Evolutionary conservation across 2,888 invertebrate genomes (phyloP).

Genomic region (Scaeva pyrastri): DNA sequence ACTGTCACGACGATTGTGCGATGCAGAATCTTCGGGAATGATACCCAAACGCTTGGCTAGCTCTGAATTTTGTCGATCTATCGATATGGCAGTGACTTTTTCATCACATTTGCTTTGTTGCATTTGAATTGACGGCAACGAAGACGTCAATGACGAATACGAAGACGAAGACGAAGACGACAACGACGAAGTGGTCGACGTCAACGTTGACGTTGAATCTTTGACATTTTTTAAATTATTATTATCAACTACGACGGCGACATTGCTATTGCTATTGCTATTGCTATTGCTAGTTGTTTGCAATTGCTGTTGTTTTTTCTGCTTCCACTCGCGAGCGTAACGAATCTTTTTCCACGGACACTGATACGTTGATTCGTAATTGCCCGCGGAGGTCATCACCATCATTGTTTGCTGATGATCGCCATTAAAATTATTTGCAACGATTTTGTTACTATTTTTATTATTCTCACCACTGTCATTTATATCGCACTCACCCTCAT

Average conservation of each 20-base stretch:
- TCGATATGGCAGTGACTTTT: constrained; percentile 57
- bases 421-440: background rate
- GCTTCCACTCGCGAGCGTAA: constrained; percentile 83
- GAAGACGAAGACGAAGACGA: no score
- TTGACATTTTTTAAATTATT: constrained; percentile 40
- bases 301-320: constrained; percentile 80
- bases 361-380: constrained; percentile 80
- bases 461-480: constrained; percentile 76
- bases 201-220: constrained; percentile 40
- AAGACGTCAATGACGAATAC: no score
- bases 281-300: constrained; percentile 75
- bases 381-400: constrained; percentile 53
- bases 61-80: constrained; percentile 69
- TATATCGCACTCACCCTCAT: constrained; percentile 78
- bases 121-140: background rate
- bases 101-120: constrained; percentile 39
- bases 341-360: constrained; percentile 84
- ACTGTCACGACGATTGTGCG: constrained; percentile 82
- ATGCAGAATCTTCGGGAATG: constrained; percentile 59
- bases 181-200: no score
- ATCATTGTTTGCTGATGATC: constrained; percentile 37
- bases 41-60: constrained; percentile 69
- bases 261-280: constrained; percentile 54
- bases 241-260: background rate
- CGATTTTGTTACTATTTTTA: constrained; percentile 74